A percentile compares a stretch with the other conserved stretches of the same genome.
These are phyloP conservation scores for Ganaspis sp. DNA, from an alignment of 1,140 invertebrate species.

Conservation along the genomic window DNA sequence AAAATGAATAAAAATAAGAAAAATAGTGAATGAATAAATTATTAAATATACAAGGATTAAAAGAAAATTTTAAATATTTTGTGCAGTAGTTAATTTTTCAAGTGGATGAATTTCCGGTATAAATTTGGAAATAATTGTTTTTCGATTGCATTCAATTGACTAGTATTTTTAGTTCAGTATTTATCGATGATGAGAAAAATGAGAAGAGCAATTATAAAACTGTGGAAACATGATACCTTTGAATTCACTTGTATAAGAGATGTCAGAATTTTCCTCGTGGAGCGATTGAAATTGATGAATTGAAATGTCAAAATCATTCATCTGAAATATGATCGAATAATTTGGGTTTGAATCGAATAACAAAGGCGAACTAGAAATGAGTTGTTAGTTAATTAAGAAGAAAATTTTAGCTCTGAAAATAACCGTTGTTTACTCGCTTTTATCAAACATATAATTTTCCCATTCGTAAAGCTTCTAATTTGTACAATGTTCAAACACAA, in stretches of 20 bases:
- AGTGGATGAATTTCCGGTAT: too few species aligned
- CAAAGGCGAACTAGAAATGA: conserved; percentile 7
- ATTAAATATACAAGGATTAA: too few species aligned
- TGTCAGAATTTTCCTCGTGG: background rate
- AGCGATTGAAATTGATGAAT: conserved; percentile 20
- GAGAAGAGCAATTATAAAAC: background rate
- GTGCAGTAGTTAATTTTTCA: too few species aligned
- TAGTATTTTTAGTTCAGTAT: background rate
- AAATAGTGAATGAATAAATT: too few species aligned
- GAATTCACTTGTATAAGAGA: background rate
- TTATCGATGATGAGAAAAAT: background rate
- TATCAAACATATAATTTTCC: background rate
- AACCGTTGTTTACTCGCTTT: background rate
- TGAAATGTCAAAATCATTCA: conserved; percentile 20
- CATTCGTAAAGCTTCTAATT: background rate
- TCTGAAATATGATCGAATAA: conserved; percentile 25
- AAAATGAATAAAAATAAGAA: too few species aligned
- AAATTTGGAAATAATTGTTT: too few species aligned
- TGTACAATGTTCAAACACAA: background rate
- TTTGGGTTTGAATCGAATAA: conserved; percentile 3
- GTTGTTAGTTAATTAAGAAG: conserved; percentile 25
- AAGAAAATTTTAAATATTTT: too few species aligned
- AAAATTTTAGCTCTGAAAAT: background rate
- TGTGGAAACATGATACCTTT: conserved; percentile 7
- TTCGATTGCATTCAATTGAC: too few species aligned